phyloP scores from a whole-genome alignment of 1,140 invertebrate species.

The Lutraria rhynchaena region DNA sequence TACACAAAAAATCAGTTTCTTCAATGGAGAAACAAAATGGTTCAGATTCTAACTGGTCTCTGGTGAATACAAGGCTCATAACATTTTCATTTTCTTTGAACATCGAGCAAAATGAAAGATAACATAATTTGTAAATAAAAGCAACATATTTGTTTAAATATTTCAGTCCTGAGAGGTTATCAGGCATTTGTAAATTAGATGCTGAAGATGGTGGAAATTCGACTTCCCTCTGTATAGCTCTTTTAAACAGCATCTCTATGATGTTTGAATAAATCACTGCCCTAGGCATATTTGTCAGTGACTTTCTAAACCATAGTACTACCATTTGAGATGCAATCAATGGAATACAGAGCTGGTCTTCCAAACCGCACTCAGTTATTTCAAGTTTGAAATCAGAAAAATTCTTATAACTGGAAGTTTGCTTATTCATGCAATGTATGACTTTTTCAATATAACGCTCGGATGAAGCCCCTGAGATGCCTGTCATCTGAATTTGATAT shows the following conservation, averaged over 20 bases:
- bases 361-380: not conserved
- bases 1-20: not conserved
- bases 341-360: slow-evolving; percentile 3
- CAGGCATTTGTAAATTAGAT: not conserved
- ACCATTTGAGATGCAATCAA: slow-evolving; percentile 3
- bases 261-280: slow-evolving; percentile 3
- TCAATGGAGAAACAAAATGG: not conserved
- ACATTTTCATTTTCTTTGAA: not conserved
- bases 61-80: not conserved
- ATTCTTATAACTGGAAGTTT: not conserved
- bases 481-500: slow-evolving; percentile 1
- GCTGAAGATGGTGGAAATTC: not conserved
- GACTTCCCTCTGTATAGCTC: not conserved
- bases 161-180: too few species aligned
- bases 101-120: not conserved
- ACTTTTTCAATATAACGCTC: not conserved
- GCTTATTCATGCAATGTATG: not conserved
- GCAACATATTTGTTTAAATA: not conserved
- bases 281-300: not conserved
- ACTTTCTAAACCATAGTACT: not conserved
- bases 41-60: not conserved
- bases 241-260: slow-evolving; percentile 9
- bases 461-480: not conserved
- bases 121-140: not conserved
- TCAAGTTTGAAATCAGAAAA: not conserved